Evolutionary conservation across 2,888 invertebrate genomes (phyloP).

Genomic region (Eudemis profundana): DNA sequence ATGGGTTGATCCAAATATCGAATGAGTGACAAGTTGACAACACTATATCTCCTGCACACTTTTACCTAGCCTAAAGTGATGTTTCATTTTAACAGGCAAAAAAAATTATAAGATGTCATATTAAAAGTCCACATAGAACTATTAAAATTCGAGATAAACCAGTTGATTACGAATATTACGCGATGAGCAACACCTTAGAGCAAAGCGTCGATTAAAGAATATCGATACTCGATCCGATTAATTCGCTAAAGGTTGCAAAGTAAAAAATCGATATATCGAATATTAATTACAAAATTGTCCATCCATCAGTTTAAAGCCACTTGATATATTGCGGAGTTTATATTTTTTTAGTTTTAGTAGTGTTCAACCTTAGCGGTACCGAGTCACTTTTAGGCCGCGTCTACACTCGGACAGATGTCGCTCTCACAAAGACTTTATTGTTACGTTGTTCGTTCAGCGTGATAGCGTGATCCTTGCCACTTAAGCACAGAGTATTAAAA

Average conservation of each 20-base stretch:
- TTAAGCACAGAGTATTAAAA: too few species aligned
- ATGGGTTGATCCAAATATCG: too few species aligned
- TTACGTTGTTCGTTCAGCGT: too few species aligned
- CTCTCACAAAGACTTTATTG: too few species aligned
- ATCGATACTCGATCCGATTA: conserved; percentile 61
- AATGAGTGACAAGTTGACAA: too few species aligned
- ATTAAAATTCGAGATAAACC: not conserved
- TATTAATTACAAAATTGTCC: conserved; percentile 44
- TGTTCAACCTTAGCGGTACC: not conserved
- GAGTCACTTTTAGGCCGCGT: conserved; percentile 6
- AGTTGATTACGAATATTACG: conserved; percentile 29
- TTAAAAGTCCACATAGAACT: not conserved
- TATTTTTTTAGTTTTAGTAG: conserved; percentile 17
- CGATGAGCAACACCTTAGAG: conserved; percentile 48
- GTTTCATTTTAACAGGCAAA: too few species aligned
- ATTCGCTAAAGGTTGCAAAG: conserved; percentile 59
- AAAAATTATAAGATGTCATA: too few species aligned
- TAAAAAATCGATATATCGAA: conserved; percentile 55
- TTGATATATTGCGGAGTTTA: conserved; percentile 30
- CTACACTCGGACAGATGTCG: not conserved
- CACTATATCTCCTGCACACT: too few species aligned
- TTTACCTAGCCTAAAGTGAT: too few species aligned
- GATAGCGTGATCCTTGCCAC: too few species aligned
- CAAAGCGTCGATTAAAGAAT: conserved; percentile 59
- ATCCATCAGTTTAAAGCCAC: conserved; percentile 38